phyloP scores from a whole-genome alignment of 1,140 invertebrate genomes.

The Reticulitermes speratus region DNA sequence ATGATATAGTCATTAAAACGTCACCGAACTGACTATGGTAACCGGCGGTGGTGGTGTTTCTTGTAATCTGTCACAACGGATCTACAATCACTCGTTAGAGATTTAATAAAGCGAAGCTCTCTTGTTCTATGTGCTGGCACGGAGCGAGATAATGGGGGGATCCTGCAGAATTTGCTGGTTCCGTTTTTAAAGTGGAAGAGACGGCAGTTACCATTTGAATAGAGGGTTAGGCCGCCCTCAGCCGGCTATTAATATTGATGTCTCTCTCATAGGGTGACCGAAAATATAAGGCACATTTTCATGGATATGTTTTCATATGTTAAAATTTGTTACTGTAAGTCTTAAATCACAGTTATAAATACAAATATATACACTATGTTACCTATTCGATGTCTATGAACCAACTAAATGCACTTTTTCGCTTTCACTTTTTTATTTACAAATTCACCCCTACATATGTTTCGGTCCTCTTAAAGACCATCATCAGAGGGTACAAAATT shows the following conservation, averaged over 20 bases:
- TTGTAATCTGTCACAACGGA: not conserved
- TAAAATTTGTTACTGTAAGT: too few species aligned
- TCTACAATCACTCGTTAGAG: not conserved
- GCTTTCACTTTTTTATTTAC: too few species aligned
- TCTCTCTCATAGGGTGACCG: not conserved
- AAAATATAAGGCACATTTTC: not conserved
- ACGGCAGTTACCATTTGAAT: not conserved
- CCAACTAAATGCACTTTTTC: too few species aligned
- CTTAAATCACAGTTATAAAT: too few species aligned
- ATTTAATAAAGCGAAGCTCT: not conserved
- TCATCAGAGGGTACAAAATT: too few species aligned
- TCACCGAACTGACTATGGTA: not conserved
- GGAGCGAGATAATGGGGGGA: not conserved
- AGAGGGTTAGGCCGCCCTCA: not conserved
- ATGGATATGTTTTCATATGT: not conserved
- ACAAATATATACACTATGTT: too few species aligned
- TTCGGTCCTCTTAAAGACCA: too few species aligned
- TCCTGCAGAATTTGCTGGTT: not conserved
- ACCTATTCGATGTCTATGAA: too few species aligned
- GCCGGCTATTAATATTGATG: not conserved
- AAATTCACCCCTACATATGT: too few species aligned
- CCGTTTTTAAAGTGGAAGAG: not conserved
- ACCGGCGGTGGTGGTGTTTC: not conserved
- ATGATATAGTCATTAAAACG: too few species aligned
- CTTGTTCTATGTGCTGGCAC: not conserved